Conservation (phyloP, 2,797 vertebrate species). For the Chrosomus eos region DNA sequence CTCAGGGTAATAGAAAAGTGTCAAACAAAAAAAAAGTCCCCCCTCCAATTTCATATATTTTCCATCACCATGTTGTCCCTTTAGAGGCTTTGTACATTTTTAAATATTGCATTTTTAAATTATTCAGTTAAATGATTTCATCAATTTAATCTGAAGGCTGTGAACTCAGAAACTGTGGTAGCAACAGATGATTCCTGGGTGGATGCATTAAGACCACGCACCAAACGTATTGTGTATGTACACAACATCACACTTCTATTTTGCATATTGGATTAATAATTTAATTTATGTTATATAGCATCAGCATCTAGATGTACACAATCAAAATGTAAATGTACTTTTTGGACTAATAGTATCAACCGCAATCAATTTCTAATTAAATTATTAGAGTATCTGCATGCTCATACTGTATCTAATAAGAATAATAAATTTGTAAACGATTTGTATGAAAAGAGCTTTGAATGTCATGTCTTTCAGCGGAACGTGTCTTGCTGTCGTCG, state of each 20-base stretch:
- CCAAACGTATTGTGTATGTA: slow-evolving; percentile 64
- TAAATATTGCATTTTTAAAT: not conserved
- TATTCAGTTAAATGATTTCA: not conserved
- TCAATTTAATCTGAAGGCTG: slow-evolving; percentile 28
- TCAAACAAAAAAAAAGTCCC: fast-evolving
- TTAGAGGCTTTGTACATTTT: not conserved
- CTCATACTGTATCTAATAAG: not conserved
- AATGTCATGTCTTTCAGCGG: slow-evolving; percentile 71
- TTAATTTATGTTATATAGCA: not conserved
- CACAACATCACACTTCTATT: not conserved
- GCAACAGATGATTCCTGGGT: slow-evolving; percentile 64
- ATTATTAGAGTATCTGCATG: not conserved
- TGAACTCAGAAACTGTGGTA: slow-evolving; percentile 44
- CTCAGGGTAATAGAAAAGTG: not conserved
- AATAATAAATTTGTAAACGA: not conserved
- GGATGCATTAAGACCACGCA: slow-evolving; percentile 59
- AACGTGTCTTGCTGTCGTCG: slow-evolving; percentile 76
- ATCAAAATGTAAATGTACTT: not conserved
- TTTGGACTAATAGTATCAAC: not conserved
- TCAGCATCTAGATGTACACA: not conserved
- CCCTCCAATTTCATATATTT: not conserved
- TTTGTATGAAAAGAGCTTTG: not conserved
- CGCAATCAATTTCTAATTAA: not conserved
- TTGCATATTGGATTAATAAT: not conserved
- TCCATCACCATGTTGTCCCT: not conserved